Conservation (phyloP, 1,140 invertebrate genomes). For the Cydia strobilella region DNA sequence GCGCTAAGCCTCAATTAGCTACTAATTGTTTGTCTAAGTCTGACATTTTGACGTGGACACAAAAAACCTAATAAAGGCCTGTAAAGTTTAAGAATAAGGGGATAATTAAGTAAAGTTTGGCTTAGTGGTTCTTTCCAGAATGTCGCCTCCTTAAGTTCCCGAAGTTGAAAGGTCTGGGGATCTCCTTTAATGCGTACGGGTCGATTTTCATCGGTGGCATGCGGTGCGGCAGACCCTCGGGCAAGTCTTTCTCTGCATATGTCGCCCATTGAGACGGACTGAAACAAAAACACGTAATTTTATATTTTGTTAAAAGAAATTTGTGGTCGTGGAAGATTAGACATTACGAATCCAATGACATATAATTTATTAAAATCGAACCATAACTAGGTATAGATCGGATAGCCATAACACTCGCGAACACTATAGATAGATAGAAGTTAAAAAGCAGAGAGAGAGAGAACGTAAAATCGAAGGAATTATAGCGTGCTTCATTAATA, state of each 20-base stretch:
- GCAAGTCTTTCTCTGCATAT: constrained; percentile 68
- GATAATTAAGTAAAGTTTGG: too few species aligned
- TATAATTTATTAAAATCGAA: too few species aligned
- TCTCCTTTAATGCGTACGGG: constrained; percentile 69
- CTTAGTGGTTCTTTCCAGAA: constrained; percentile 43
- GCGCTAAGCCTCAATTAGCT: too few species aligned
- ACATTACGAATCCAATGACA: too few species aligned
- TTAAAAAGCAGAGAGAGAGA: too few species aligned
- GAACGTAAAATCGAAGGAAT: neutral
- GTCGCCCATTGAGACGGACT: constrained; percentile 72
- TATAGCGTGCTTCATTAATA: neutral
- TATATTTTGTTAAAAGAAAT: neutral
- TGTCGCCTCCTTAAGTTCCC: constrained; percentile 48
- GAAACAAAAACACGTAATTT: constrained; percentile 42
- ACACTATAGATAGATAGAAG: too few species aligned
- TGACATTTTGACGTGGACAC: neutral
- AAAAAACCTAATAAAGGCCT: neutral
- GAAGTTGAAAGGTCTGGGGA: constrained; percentile 68
- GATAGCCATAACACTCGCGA: too few species aligned
- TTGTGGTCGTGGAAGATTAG: too few species aligned
- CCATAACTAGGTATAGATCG: too few species aligned
- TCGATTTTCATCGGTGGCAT: constrained; percentile 68
- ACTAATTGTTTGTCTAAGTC: too few species aligned
- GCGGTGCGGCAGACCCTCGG: constrained; percentile 49
- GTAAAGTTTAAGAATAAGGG: constrained; percentile 29